Conservation (phyloP, 2,888 invertebrate species). For the Lampropteryx suffumata region DNA sequence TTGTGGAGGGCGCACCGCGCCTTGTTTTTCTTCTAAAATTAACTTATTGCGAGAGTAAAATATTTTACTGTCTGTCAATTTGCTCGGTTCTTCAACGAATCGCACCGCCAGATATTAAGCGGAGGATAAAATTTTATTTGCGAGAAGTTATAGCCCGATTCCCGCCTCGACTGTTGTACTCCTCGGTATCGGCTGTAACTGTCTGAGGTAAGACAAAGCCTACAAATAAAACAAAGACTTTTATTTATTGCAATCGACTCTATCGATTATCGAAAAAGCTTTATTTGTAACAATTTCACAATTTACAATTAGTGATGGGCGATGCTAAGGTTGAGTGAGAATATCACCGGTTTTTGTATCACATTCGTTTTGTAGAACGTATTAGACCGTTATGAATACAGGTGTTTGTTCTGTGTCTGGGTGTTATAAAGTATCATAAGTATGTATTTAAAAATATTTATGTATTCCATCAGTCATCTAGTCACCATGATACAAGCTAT, state of each 20-base stretch:
- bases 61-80: constrained; percentile 83
- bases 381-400: too few species aligned
- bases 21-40: constrained; percentile 79
- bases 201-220: constrained; percentile 70
- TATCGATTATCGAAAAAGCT: constrained; percentile 40
- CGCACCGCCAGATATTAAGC: constrained; percentile 74
- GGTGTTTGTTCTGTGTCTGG: too few species aligned
- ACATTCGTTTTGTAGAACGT: too few species aligned
- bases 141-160: constrained; percentile 64
- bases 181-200: constrained; percentile 59
- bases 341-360: too few species aligned
- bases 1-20: constrained; percentile 55
- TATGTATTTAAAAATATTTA: too few species aligned
- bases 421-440: too few species aligned
- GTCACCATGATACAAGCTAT: too few species aligned
- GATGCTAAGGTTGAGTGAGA: too few species aligned
- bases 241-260: constrained; percentile 61
- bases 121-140: constrained; percentile 82
- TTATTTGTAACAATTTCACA: constrained; percentile 38
- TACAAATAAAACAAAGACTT: constrained; percentile 63
- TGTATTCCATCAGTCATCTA: too few species aligned
- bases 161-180: constrained; percentile 48
- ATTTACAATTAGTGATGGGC: constrained; percentile 13
- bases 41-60: constrained; percentile 80
- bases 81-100: constrained; percentile 54